These are phyloP conservation scores for Corynorhinus townsendii DNA, from an alignment of 2,113 vertebrate genomes.

Conservation along the genomic window DNA sequence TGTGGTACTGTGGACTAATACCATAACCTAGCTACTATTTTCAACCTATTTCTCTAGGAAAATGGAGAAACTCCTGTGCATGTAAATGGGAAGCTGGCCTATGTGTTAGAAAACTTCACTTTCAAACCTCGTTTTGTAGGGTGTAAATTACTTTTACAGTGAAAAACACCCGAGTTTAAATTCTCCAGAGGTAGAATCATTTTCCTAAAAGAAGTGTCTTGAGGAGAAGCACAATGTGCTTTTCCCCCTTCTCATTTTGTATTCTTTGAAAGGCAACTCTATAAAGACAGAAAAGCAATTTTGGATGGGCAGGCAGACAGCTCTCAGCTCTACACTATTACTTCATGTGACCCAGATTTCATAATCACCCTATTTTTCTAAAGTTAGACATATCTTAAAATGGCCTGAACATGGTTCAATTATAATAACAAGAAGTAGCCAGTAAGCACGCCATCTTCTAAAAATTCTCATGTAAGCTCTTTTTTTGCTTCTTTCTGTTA, in stretches of 20 bases:
- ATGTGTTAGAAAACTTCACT: neutral
- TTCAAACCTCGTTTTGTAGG: neutral
- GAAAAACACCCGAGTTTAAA: constrained; percentile 5
- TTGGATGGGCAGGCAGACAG: neutral
- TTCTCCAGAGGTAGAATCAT: neutral
- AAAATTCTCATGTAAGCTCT: neutral
- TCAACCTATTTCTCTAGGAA: neutral
- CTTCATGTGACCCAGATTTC: constrained; percentile 44
- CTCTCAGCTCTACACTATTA: neutral
- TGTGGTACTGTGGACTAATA: neutral
- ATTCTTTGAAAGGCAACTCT: constrained; percentile 11
- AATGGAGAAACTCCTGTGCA: neutral
- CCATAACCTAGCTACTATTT: neutral
- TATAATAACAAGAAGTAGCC: constrained; percentile 8
- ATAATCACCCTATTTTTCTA: constrained; percentile 29
- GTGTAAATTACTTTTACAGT: neutral
- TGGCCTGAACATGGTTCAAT: constrained; percentile 24
- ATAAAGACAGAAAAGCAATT: constrained; percentile 40
- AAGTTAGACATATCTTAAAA: constrained; percentile 29
- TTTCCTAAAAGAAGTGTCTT: constrained; percentile 26
- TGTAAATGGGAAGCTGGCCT: neutral
- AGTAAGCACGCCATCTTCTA: neutral
- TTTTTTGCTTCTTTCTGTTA: constrained; percentile 27
- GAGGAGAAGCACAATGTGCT: neutral
- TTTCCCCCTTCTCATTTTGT: neutral